Conservation (phyloP, 1,140 invertebrate species). For the Drosophila kikkawai region DNA sequence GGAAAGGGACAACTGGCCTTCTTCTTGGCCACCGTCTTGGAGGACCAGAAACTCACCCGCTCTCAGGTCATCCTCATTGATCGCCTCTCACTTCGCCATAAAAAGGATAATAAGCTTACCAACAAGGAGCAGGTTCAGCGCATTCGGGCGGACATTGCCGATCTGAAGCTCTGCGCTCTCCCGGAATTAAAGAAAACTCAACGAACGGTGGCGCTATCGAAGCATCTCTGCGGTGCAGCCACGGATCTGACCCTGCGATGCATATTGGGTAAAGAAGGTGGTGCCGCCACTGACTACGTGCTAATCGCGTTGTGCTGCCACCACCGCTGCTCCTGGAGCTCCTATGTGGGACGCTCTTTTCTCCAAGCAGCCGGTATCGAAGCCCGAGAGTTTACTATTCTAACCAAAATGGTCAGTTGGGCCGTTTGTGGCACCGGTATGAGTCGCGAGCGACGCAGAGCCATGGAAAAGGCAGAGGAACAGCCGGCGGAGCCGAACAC, state of each 20-base stretch:
- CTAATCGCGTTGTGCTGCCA: conserved; percentile 95
- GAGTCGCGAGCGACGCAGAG: conserved; percentile 84
- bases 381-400: conserved; percentile 89
- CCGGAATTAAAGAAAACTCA: conserved; percentile 85
- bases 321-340: conserved; percentile 90
- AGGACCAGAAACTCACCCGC: conserved; percentile 79
- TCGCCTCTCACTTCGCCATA: conserved; percentile 91
- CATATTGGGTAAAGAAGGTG: conserved; percentile 62
- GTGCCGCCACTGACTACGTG: conserved; percentile 86
- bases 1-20: conserved; percentile 93
- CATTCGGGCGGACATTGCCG: conserved; percentile 90
- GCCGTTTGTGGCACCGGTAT: conserved; percentile 90
- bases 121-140: conserved; percentile 86
- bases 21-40: conserved; percentile 89
- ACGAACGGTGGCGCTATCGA: conserved; percentile 90
- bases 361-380: conserved; percentile 87
- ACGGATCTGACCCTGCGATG: conserved; percentile 92
- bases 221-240: conserved; percentile 94
- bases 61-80: conserved; percentile 90
- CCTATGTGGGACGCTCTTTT: conserved; percentile 89
- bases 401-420: conserved; percentile 93
- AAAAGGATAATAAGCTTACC: conserved; percentile 90
- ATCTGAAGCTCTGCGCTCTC: conserved; percentile 88
- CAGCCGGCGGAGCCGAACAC: conserved; percentile 64
- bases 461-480: conserved; percentile 74